Base-by-base conservation (phyloP, 1,140 invertebrate genomes). In the Cepaea nemoralis region DNA sequence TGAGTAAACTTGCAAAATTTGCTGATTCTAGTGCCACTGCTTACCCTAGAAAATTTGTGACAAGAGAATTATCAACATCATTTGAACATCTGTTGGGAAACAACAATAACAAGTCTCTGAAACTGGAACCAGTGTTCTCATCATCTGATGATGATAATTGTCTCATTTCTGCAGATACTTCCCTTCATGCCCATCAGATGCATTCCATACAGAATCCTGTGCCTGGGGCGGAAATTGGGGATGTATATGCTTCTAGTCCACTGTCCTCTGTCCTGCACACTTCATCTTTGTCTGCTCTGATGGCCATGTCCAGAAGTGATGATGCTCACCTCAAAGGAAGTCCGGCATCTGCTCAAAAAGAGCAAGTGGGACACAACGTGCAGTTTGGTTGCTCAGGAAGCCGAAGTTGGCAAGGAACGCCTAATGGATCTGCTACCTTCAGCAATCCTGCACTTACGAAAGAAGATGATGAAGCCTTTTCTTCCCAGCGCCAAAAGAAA, bases 401-500 rank as follows among this genome's bases (percentile, higher is more conserved):
- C 42, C 59, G n/a, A 31, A 48, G 16, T 74, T 74, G 71, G 71
- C 40, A 48, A 42, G 8, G 71, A 33, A 33, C 42, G 3, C 24
- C 12, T 33, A 63, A 63, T 63, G 59, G 59, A 31, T 27, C 27
- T 12, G 59, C 5, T 31, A 16, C 59, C 22, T 63, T 31, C 6
- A 22, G 37, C 35, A 10, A 37, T 31, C 5, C 42, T 10, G 71
- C 42, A n/a, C 19, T 1, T 45, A 19, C 40, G 1, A 80, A 59
- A 73, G 78, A 80, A 37, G 78, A 80, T 14, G 78, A 80, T 39
- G 82, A 83, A 39, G 69, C 67, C 22, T 83, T 79, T 71, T 83
- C 76, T 50, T 85, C 84, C 27, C 84, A 82, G 40, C 84, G 82
- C 24, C 81, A 82, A 55, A 83, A 80, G 40, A 85, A 85, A 42